These are phyloP conservation scores for Scaptomyza parva DNA, from an alignment of 2,888 invertebrate species.

Conservation along the genomic window DNA sequence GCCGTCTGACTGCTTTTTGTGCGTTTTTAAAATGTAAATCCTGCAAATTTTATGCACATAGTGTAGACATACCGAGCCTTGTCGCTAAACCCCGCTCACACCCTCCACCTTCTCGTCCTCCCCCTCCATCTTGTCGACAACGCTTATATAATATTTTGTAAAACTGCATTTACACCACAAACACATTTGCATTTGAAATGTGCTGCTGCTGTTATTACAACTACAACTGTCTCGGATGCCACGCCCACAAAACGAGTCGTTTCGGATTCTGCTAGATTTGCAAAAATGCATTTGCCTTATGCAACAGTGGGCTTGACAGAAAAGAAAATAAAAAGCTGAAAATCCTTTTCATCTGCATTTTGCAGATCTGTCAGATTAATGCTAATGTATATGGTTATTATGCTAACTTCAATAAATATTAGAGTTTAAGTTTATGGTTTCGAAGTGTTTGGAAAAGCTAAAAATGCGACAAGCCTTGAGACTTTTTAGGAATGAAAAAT, in stretches of 20 bases:
- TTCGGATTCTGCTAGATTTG: slow-evolving; percentile 14
- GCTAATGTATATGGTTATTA: neutral
- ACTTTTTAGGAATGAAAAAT: no score
- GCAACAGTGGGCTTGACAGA: slow-evolving; percentile 36
- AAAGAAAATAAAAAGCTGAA: no score
- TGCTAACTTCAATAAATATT: neutral
- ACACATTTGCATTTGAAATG: slow-evolving; percentile 79
- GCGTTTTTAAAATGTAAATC: slow-evolving; percentile 77
- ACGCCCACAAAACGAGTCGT: slow-evolving; percentile 44
- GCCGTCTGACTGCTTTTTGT: slow-evolving; percentile 44
- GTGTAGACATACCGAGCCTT: slow-evolving; percentile 40
- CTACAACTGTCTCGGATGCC: slow-evolving; percentile 61
- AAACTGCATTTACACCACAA: slow-evolving; percentile 80
- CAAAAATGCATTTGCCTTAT: slow-evolving; percentile 31
- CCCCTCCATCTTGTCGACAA: slow-evolving; percentile 27
- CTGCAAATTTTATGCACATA: slow-evolving; percentile 75
- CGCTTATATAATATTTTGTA: slow-evolving; percentile 76
- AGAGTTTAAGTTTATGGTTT: no score
- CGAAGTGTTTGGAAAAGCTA: no score
- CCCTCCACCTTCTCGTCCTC: neutral
- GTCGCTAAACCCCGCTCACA: neutral
- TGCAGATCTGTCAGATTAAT: neutral
- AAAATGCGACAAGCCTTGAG: no score
- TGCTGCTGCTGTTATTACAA: slow-evolving; percentile 52
- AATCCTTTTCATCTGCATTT: neutral